Evolutionary conservation across 2,888 invertebrate genomes (phyloP), one percentile per base, ranked within the genome.

Genomic region (Polydrusus cervinus): DNA sequence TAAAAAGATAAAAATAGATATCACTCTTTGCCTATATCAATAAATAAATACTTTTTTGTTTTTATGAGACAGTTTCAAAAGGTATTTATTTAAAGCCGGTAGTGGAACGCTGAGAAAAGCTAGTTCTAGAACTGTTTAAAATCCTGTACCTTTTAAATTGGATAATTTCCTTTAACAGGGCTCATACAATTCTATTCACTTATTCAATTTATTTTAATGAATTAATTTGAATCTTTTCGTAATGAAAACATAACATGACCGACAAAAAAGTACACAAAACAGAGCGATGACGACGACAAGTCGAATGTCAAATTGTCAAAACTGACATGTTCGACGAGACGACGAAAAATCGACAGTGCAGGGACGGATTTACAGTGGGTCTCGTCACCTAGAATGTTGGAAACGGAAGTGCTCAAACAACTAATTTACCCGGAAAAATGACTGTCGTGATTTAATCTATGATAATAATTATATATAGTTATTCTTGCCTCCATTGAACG

Each of bases 121-220:
- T 16, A 38, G 30, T 25, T n/a, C n/a, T n/a, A 38, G 45, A 62
- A 57, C 30, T 55, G 34, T 55, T 61, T 64, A 43, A 69, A 77
- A 73, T 60, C 57, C 71, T 67, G 47, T 73, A 69, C 67, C 74
- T 67, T 71, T 61, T 78, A 79, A 81, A 83, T 83, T 83, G 81
- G 78, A 82, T 81, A 82, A 84, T 80, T 81, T 79, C 75, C 77
- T 79, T 78, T 78, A 80, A 80, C 57, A 11, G 71, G 49, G 78
- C 74, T 71, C 79, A 71, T 79, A 80, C 79, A 81, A 81, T 79
- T 78, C 77, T 73, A 78, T 79, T 80, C 82, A 83, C 83, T 86
- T 86, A 86, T 85, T 82, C 85, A 85, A 85, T 86, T 85, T 85
- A 83, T 80, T 81, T 82, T 81, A 73, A 83, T 82, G 81, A 83